phyloP scores from a whole-genome alignment of 1,140 invertebrate genomes.

The Megathymus violae region DNA sequence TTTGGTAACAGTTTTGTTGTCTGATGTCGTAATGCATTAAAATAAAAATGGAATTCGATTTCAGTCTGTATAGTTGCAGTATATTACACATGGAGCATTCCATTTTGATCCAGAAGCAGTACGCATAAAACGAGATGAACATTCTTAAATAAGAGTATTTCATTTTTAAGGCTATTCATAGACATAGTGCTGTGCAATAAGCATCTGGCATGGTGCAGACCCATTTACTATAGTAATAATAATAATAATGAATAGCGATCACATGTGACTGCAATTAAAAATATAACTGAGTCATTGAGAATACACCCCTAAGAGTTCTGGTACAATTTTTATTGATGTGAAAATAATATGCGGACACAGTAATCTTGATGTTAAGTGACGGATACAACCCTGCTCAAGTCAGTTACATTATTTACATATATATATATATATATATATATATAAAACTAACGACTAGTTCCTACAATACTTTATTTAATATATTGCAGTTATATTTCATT shows the following conservation, averaged over 20 bases:
- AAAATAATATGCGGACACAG: background rate
- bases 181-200: background rate
- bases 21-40: background rate
- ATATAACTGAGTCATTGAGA: too few relatives aligned
- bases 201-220: background rate
- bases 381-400: too few relatives aligned
- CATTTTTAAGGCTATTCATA: background rate
- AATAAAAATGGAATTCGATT: too few relatives aligned
- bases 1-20: background rate
- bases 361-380: too few relatives aligned
- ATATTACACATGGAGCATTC: too few relatives aligned
- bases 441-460: too few relatives aligned
- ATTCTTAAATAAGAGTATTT: background rate
- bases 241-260: background rate
- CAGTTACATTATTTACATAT: too few relatives aligned
- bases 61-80: too few relatives aligned
- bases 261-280: too few relatives aligned
- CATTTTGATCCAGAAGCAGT: background rate
- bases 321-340: background rate
- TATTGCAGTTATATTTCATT: too few relatives aligned
- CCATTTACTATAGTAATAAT: background rate
- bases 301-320: background rate
- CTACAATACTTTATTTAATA: too few relatives aligned
- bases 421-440: too few relatives aligned
- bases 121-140: background rate